phyloP scores from a whole-genome alignment of 2,797 vertebrate genomes.

The Acipenser ruthenus region DNA sequence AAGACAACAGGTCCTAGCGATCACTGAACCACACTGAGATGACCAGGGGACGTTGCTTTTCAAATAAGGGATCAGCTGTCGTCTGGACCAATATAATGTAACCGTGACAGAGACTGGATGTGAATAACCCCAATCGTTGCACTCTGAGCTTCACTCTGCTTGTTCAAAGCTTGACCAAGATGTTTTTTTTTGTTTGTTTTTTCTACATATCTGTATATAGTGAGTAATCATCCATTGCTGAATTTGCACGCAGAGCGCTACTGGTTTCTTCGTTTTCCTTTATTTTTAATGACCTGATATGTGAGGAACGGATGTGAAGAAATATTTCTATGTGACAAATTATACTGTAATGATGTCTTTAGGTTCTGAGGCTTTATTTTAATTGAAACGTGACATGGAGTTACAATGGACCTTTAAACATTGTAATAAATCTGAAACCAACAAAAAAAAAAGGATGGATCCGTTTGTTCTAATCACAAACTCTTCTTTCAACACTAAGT shows the following conservation, averaged over 20 bases:
- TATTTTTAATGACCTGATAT: conserved; percentile 51
- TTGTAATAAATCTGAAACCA: too few species aligned
- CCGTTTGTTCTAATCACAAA: too few species aligned
- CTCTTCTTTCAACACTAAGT: too few species aligned
- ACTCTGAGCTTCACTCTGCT: conserved; percentile 40
- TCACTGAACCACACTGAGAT: conserved; percentile 15
- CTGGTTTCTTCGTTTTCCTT: conserved; percentile 39
- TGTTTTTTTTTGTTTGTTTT: conserved; percentile 25
- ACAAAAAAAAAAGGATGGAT: too few species aligned
- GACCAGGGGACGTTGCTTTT: conserved; percentile 30
- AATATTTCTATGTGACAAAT: neutral
- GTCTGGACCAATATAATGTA: conserved; percentile 22
- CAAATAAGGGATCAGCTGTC: conserved; percentile 53
- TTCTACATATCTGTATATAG: conserved; percentile 47
- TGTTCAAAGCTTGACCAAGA: conserved; percentile 43
- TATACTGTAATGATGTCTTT: conserved; percentile 8
- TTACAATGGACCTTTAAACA: too few species aligned
- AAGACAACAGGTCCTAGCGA: conserved; percentile 85
- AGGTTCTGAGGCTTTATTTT: conserved; percentile 4
- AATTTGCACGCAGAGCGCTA: conserved; percentile 73
- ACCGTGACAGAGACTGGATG: conserved; percentile 23
- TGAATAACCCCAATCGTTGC: conserved; percentile 15
- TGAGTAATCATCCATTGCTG: conserved; percentile 59
- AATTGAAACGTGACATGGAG: neutral
- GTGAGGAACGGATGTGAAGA: conserved; percentile 51